These are phyloP conservation scores for Spilarctia lutea DNA, from an alignment of 2,888 invertebrate species.

Conservation along the genomic window DNA sequence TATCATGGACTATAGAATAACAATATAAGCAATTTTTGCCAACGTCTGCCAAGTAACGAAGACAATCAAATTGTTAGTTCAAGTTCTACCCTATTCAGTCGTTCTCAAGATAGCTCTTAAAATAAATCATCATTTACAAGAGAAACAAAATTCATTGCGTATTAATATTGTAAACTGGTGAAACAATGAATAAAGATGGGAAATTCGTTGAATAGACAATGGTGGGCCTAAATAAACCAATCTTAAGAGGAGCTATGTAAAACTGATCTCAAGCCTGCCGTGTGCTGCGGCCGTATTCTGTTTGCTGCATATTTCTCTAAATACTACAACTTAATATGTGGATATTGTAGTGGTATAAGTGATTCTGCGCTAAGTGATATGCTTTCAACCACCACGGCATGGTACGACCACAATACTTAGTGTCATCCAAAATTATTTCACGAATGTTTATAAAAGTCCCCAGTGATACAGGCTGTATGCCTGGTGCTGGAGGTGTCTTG, in stretches of 20 bases:
- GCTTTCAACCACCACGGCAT: no score
- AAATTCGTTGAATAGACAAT: conserved; percentile 53
- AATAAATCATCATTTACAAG: conserved; percentile 61
- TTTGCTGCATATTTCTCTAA: neutral
- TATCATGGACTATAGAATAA: neutral
- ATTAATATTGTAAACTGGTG: conserved; percentile 54
- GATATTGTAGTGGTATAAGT: no score
- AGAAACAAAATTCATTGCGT: conserved; percentile 58
- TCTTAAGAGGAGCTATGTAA: conserved; percentile 51
- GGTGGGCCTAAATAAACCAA: conserved; percentile 53
- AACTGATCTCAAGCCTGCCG: conserved; percentile 50
- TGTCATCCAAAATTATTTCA: no score
- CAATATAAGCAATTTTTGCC: conserved; percentile 22
- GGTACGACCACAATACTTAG: no score
- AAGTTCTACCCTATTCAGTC: conserved; percentile 44
- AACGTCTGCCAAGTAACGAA: conserved; percentile 20
- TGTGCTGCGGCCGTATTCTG: conserved; percentile 43
- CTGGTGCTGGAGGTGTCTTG: no score
- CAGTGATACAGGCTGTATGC: no score
- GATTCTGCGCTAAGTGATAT: no score
- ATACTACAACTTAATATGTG: neutral
- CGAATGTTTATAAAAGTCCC: no score
- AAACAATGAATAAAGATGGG: conserved; percentile 61
- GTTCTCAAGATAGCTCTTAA: conserved; percentile 34
- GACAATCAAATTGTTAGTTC: conserved; percentile 26